These are phyloP conservation scores for Astropecten irregularis DNA, from an alignment of 53 echinoderm and acorn worm species.

Conservation along the genomic window DNA sequence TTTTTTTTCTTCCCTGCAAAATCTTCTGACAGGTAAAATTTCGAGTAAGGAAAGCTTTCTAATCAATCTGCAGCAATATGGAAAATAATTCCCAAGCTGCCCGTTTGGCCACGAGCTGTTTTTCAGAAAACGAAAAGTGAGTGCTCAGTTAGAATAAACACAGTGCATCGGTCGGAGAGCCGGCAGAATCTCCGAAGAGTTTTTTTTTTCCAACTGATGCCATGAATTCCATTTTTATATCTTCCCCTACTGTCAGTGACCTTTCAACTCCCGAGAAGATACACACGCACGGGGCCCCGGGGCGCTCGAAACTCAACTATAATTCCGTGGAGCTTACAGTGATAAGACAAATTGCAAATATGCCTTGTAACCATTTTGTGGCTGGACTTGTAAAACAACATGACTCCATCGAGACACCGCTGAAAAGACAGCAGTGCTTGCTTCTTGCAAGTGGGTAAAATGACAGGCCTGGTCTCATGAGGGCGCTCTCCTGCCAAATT, in stretches of 20 bases:
- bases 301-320: background rate
- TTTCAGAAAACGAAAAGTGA: background rate
- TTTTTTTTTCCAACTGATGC: background rate
- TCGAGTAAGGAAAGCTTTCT: too few species aligned
- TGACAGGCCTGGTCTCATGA: background rate
- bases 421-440: background rate
- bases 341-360: conserved; percentile 24
- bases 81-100: too few species aligned
- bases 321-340: background rate
- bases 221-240: too few species aligned
- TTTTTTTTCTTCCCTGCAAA: too few species aligned
- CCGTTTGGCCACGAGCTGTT: too few species aligned
- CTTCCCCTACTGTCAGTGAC: too few species aligned
- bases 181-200: background rate
- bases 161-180: background rate
- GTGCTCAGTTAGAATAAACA: background rate
- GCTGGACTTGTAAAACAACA: background rate
- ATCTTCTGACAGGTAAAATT: too few species aligned
- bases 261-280: too few species aligned
- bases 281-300: too few species aligned
- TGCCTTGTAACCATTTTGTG: conserved; percentile 27
- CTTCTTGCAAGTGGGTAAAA: background rate
- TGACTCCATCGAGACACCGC: background rate
- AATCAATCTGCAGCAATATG: too few species aligned
- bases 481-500: conserved; percentile 22